Conservation (phyloP, 2,113 vertebrate species). For the Clarias batrachus region DNA sequence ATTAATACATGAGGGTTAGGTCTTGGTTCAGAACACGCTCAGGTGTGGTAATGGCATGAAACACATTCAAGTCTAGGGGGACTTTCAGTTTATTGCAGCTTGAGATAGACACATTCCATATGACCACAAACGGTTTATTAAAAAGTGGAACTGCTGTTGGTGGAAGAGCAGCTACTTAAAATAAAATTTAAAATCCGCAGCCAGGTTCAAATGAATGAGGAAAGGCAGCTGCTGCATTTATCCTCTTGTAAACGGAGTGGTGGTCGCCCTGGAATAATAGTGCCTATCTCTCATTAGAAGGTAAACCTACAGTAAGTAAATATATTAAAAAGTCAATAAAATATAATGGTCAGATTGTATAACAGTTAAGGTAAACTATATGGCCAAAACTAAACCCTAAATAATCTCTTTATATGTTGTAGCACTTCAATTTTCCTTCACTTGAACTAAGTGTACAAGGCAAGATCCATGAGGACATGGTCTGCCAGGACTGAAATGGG, state of each 20-base stretch:
- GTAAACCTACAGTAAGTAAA: neutral
- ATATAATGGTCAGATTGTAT: neutral
- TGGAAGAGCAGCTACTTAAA: conserved; percentile 43
- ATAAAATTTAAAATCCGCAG: neutral
- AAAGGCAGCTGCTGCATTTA: neutral
- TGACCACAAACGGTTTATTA: conserved; percentile 72
- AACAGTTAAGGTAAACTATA: neutral
- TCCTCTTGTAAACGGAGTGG: neutral
- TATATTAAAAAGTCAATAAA: neutral
- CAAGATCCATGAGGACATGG: neutral
- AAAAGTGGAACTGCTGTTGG: conserved; percentile 70
- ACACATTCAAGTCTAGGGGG: conserved; percentile 73
- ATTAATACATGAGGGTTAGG: conserved; percentile 81
- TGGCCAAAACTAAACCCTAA: neutral
- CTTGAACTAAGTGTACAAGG: neutral
- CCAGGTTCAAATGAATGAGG: conserved; percentile 40
- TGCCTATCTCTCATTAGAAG: neutral
- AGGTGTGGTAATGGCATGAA: conserved; percentile 75
- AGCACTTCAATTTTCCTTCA: neutral
- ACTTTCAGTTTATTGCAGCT: conserved; percentile 68
- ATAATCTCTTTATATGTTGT: neutral
- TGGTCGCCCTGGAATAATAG: neutral
- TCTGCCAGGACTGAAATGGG: neutral
- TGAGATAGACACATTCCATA: conserved; percentile 83
- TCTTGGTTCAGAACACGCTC: conserved; percentile 68